Percentiles rank a stretch among this genome's conserved stretches.
These are phyloP conservation scores for Lontra canadensis DNA, from an alignment of 2,113 vertebrate genomes.

Conservation along the genomic window DNA sequence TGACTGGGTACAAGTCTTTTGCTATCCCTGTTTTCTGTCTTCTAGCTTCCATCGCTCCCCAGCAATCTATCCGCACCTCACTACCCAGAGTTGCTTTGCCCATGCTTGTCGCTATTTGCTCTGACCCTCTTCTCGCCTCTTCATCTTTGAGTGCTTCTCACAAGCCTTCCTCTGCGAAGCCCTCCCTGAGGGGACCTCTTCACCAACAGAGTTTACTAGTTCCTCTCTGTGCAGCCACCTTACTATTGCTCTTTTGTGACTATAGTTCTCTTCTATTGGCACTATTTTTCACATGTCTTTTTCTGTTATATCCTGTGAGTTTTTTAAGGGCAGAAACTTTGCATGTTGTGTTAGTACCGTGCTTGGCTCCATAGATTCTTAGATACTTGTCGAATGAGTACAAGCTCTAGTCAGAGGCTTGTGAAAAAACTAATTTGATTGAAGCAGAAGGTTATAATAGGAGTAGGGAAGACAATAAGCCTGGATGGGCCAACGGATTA, in stretches of 20 bases:
- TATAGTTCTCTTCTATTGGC: not conserved
- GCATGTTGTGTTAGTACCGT: not conserved
- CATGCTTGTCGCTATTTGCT: not conserved
- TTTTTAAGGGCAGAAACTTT: not conserved
- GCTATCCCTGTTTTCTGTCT: not conserved
- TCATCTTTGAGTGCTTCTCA: not conserved
- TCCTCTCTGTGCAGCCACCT: not conserved
- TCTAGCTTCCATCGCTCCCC: not conserved
- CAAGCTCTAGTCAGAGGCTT: not conserved
- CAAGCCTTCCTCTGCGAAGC: not conserved
- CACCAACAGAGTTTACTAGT: not conserved
- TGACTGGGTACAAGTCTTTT: not conserved
- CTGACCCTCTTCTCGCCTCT: not conserved
- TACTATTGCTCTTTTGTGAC: not conserved
- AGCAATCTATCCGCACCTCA: not conserved
- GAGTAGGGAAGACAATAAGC: not conserved
- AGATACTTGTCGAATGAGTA: not conserved
- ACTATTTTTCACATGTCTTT: not conserved
- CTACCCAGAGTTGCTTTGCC: not conserved
- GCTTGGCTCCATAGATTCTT: not conserved
- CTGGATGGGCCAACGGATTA: not conserved
- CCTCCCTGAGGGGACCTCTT: not conserved
- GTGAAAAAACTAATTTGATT: not conserved
- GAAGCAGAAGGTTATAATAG: not conserved
- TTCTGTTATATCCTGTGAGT: not conserved